Evolutionary conservation across 1,140 invertebrate genomes (phyloP), one percentile per base, ranked within the genome.

Genomic region (Linepithema humile): DNA sequence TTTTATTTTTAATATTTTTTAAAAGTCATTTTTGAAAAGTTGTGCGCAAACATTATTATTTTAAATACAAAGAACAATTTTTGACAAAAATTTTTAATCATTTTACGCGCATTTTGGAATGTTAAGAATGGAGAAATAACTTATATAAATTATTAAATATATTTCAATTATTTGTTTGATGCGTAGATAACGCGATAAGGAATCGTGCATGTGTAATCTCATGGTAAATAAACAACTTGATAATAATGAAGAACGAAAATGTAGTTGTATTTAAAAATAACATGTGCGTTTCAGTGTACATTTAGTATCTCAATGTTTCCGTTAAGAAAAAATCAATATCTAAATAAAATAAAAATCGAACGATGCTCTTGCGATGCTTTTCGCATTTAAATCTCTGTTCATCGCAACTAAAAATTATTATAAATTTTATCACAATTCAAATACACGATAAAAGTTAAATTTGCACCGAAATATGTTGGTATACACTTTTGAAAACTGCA

Each of bases 131-230:
- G 17, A 43, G 17, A 29, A 74, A 26, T 17, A 43, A 40, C 17
- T 60, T 23, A 35, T 2, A 40, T 35, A 65, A 77, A 65, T 65
- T 5, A 12, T 23, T 64, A n/a, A 40, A 40, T 40, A 43, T 5
- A 29, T 35, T 50, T 6, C 4, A 38, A 67, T 50, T 38, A 50
- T 64, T 40, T 20, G 60, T 65, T 65, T 29, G 20, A 35, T 20
- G 20, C 15, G 40, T 77, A 62, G 10, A 67, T 67, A 77, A 50
- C 15, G 9, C 29, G 59, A 65, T 67, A 67, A 67, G 45, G 20
- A 64, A 64, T 64, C 17, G 9, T 12, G 3, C 7, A n/a, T 67
- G 15, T 9, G 10, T 45, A 3, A 43, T 64, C 12, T 67, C 17
- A 50, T 9, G 17, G 6, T n/a, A 32, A 9, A 29, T 75, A 45